phyloP scores from a whole-genome alignment of 2,888 invertebrate species.

The Tetranychus piercei region DNA sequence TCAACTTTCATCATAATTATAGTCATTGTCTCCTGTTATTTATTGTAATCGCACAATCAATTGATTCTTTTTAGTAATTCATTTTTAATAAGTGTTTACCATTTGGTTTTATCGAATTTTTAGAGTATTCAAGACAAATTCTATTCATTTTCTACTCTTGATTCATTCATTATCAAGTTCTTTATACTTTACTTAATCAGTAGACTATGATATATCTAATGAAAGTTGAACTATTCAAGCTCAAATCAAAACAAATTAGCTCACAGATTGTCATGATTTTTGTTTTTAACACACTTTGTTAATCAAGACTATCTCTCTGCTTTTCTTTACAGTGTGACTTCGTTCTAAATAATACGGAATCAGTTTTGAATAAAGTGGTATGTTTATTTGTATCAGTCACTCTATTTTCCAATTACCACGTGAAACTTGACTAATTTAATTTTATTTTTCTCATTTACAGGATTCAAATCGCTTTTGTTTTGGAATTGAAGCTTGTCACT shows the following conservation, averaged over 20 bases:
- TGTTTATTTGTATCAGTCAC: not conserved
- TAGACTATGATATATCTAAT: too few species aligned
- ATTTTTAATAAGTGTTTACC: too few species aligned
- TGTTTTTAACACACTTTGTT: too few species aligned
- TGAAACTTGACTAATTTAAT: not conserved
- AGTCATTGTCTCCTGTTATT: not conserved
- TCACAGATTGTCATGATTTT: too few species aligned
- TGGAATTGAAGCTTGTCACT: slow-evolving; percentile 3
- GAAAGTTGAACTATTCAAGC: too few species aligned
- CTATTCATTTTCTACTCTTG: too few species aligned
- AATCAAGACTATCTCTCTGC: not conserved
- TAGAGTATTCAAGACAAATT: too few species aligned
- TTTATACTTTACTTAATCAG: too few species aligned
- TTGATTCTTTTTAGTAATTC: too few species aligned
- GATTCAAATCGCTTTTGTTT: slow-evolving; percentile 1
- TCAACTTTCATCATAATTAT: not conserved
- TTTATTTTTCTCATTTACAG: not conserved
- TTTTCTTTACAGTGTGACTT: not conserved
- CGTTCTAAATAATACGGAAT: not conserved
- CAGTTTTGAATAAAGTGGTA: not conserved
- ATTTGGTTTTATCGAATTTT: too few species aligned
- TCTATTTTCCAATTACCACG: not conserved
- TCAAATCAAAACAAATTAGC: too few species aligned
- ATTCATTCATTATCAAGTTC: too few species aligned
- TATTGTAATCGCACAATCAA: not conserved